Evolutionary conservation across 2,888 invertebrate species (phyloP).

Genomic region (Girardia tigrina): DNA sequence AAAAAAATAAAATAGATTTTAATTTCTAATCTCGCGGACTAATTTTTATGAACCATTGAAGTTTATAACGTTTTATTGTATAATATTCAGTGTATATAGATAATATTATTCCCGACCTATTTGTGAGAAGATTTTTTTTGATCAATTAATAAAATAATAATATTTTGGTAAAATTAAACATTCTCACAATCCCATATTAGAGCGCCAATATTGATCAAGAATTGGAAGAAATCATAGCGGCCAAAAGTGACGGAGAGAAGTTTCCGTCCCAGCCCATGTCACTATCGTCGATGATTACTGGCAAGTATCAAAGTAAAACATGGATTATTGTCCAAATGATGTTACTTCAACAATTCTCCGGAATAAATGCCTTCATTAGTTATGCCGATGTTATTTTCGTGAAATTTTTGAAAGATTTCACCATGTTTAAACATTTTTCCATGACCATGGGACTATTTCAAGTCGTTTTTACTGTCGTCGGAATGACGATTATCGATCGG

Average conservation of each 20-base stretch:
- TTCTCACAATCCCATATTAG: too few relatives aligned
- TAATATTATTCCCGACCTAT: too few relatives aligned
- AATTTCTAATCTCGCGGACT: too few relatives aligned
- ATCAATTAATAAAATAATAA: too few relatives aligned
- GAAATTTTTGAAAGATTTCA: slow-evolving; percentile 60
- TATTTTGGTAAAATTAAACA: too few relatives aligned
- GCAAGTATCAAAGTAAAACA: not conserved
- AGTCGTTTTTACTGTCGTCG: slow-evolving; percentile 71
- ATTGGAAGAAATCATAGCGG: not conserved
- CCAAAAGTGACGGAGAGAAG: not conserved
- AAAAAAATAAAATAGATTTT: too few relatives aligned
- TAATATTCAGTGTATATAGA: too few relatives aligned
- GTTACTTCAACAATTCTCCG: slow-evolving; percentile 78
- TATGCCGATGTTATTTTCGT: slow-evolving; percentile 71
- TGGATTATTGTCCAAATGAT: not conserved
- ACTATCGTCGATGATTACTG: not conserved
- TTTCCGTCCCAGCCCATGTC: not conserved
- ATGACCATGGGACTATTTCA: slow-evolving; percentile 78
- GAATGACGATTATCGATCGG: slow-evolving; percentile 71
- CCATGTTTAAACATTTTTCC: slow-evolving; percentile 63
- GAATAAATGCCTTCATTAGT: slow-evolving; percentile 87
- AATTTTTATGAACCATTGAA: too few relatives aligned
- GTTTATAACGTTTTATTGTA: too few relatives aligned
- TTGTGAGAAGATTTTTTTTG: too few relatives aligned
- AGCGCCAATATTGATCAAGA: not conserved